A percentile compares a stretch with the other conserved stretches of the same genome.
phyloP scores from a whole-genome alignment of 2,113 vertebrate species.

The Sialia sialis region DNA sequence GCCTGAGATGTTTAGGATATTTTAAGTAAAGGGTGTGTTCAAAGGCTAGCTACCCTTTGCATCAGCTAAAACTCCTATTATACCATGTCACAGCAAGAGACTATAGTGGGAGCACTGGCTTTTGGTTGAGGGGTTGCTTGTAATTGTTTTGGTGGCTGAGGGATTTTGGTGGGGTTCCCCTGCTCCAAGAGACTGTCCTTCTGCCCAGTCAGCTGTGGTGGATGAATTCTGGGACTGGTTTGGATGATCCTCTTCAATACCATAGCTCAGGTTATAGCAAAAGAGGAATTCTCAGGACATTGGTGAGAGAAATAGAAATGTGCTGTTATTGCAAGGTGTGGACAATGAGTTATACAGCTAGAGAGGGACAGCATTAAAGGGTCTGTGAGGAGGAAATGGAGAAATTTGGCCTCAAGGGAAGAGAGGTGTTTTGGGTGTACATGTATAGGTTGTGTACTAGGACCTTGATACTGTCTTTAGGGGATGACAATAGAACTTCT shows the following conservation, averaged over 20 bases:
- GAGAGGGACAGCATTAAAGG: background rate
- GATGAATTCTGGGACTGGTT: background rate
- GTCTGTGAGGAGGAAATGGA: background rate
- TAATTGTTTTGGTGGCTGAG: background rate
- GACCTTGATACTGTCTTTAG: background rate
- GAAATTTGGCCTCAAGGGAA: background rate
- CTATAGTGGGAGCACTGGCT: background rate
- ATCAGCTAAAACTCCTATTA: background rate
- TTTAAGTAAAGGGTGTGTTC: background rate
- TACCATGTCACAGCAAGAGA: background rate
- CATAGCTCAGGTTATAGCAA: background rate
- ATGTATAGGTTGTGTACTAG: background rate
- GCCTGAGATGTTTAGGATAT: background rate
- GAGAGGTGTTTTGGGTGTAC: background rate
- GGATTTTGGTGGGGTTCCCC: background rate
- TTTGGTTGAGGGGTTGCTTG: rapidly evolving
- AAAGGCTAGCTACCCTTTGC: background rate
- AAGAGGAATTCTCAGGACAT: background rate
- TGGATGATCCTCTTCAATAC: background rate
- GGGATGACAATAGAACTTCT: background rate
- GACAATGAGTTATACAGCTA: rapidly evolving
- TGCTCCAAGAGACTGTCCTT: background rate
- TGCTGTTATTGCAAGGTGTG: background rate
- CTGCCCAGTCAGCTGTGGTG: background rate
- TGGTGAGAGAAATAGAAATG: background rate